Evolutionary conservation across 2,888 invertebrate genomes (phyloP).

Genomic region (Nebria salina): DNA sequence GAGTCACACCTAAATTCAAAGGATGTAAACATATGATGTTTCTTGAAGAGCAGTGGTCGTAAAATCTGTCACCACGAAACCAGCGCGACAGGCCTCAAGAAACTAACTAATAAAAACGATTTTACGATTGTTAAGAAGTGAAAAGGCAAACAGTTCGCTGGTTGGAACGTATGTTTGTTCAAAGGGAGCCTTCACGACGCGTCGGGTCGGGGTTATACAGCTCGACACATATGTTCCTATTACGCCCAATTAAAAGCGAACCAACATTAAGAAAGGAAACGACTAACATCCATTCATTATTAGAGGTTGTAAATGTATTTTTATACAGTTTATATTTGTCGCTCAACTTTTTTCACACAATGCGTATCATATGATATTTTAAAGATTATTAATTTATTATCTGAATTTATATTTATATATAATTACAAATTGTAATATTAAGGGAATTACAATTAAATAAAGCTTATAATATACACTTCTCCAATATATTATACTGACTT

Average conservation of each 20-base stretch:
- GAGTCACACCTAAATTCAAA: conserved; percentile 14
- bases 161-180: neutral
- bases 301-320: conserved; percentile 44
- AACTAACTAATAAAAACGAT: conserved; percentile 40
- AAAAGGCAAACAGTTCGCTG: neutral
- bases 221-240: conserved; percentile 39
- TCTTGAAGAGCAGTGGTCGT: conserved; percentile 21
- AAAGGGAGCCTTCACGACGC: neutral
- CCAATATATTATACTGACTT: neutral
- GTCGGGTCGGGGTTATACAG: conserved; percentile 10
- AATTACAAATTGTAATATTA: neutral
- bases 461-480: neutral
- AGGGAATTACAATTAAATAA: neutral
- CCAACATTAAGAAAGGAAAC: conserved; percentile 29
- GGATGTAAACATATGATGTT: conserved; percentile 15
- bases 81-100: conserved; percentile 14
- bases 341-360: conserved; percentile 15
- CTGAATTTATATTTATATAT: neutral
- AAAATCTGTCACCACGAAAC: conserved; percentile 39
- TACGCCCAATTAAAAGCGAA: conserved; percentile 42
- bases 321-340: conserved; percentile 39
- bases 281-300: conserved; percentile 34
- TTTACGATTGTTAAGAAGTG: conserved; percentile 28
- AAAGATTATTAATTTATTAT: neutral
- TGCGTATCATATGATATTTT: neutral